phyloP scores from a whole-genome alignment of 2,888 invertebrate genomes.

The Dastarcus helophoroides region DNA sequence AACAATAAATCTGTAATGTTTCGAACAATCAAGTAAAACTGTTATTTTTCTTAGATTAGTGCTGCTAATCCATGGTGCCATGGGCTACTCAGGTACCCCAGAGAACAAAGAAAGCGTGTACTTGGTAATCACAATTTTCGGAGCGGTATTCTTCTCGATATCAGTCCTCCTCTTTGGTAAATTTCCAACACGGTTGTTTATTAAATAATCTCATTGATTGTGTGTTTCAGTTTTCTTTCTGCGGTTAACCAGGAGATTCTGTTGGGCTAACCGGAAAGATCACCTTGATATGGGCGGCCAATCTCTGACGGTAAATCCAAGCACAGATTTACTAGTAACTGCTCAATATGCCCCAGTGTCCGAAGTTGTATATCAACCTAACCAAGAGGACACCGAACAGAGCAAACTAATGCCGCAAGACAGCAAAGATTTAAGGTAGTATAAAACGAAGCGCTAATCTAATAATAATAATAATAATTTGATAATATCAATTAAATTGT shows the following conservation, averaged over 20 bases:
- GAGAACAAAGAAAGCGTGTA: constrained; percentile 28
- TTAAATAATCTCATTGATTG: not conserved
- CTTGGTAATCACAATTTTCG: constrained; percentile 46
- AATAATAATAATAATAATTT: constrained; percentile 2
- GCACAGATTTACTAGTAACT: constrained; percentile 62
- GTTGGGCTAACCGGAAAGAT: constrained; percentile 34
- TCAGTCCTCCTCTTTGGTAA: constrained; percentile 50
- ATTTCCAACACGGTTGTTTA: constrained; percentile 12
- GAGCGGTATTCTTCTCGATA: constrained; percentile 49
- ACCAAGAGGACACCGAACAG: constrained; percentile 56
- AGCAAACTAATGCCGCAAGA: constrained; percentile 60
- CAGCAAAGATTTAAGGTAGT: constrained; percentile 55
- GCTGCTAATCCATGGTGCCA: constrained; percentile 50
- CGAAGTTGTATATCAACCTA: constrained; percentile 52
- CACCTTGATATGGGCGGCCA: constrained; percentile 42
- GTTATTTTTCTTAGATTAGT: constrained; percentile 40
- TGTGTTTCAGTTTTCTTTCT: constrained; percentile 30
- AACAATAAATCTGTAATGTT: too few relatives aligned
- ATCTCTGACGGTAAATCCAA: constrained; percentile 58
- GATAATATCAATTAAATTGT: constrained; percentile 12
- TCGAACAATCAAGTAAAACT: not conserved
- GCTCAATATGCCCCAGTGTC: constrained; percentile 67
- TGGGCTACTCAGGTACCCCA: constrained; percentile 44
- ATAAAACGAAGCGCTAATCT: not conserved
- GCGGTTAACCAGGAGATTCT: constrained; percentile 30